Evolutionary conservation across 92 coral and sea anemone species (phyloP).

Genomic region (Palythoa grandis): DNA sequence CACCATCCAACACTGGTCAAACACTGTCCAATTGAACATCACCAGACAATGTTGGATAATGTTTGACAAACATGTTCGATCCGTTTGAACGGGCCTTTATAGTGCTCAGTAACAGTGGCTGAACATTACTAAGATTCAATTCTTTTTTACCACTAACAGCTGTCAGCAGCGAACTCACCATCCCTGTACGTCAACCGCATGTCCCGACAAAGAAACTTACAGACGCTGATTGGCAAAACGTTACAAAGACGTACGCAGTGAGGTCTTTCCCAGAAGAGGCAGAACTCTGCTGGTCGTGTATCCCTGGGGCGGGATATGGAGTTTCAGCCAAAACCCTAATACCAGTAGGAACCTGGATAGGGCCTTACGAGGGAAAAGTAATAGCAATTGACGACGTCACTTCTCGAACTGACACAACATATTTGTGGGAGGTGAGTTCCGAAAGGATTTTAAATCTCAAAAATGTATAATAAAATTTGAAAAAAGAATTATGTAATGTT

Average conservation of each 20-base stretch:
- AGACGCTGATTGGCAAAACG: conserved; percentile 18
- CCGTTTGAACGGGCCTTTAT: too few relatives aligned
- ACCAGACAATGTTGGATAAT: too few relatives aligned
- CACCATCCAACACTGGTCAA: too few relatives aligned
- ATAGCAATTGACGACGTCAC: conserved; percentile 68
- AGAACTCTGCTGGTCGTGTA: conserved; percentile 84
- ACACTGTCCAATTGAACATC: too few relatives aligned
- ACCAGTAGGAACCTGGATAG: conserved; percentile 98
- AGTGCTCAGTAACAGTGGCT: too few relatives aligned
- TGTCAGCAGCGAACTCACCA: neutral
- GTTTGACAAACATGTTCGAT: too few relatives aligned
- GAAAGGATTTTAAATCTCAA: neutral
- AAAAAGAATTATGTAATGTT: too few relatives aligned
- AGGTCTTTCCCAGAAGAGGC: conserved; percentile 91
- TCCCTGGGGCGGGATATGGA: conserved; percentile 90
- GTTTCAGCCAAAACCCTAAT: conserved; percentile 84
- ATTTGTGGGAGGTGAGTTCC: conserved; percentile 94
- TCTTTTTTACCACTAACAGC: neutral
- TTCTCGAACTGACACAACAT: conserved; percentile 71
- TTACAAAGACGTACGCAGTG: conserved; percentile 62
- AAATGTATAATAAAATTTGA: too few relatives aligned
- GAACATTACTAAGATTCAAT: too few relatives aligned
- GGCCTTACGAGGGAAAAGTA: conserved; percentile 93
- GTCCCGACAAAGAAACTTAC: neutral
- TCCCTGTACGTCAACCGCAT: neutral